Evolutionary conservation across 2,113 vertebrate genomes (phyloP), one percentile per base, ranked within the genome.

Genomic region (Ailuropoda melanoleuca): DNA sequence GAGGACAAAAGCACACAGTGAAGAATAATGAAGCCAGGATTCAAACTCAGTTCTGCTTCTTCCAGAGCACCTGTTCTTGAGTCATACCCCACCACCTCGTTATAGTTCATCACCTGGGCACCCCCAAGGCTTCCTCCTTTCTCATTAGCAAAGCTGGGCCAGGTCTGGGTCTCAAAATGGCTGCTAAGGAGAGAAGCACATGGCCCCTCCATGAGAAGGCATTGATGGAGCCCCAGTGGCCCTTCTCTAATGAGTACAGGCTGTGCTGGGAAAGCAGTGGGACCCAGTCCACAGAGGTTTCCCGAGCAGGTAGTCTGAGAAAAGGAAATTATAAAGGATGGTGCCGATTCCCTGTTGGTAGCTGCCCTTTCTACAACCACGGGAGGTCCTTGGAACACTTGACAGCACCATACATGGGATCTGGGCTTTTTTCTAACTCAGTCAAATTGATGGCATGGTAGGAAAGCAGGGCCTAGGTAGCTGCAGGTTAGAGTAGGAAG

Each of bases 31-130:
- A 53, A 89, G 13, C 43, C 64, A 68, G 2, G n/a, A 64, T 48
- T 74, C 48, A n/a, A 92, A 53, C 39, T 62, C 83, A 43, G 8
- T 39, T 96, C 78, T 74, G 23, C 29, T 39, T 72, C 46, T 46
- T 56, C 29, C 50, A 31, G 15, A 68, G 19, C 24, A 58, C 31
- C 26, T 56, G 7, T 26, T 88, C 75, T 66, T 50, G 37, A 18
- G 29, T 56, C 56, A 1, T 5, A 7, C 23, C 46, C 3, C 1
- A 37, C 37, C 5, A 3, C 37, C 31, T 77, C 0, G 0, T n/a
- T 29, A 68, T 3, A 12, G 1, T 19, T 77, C 37, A 70, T 75
- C 53, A 70, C 70, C 17, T 39, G 17, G 7, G 18, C 2, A 81
- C 3, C 17, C n/a, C 75, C 46, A 56, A 70, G 31, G 48, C 60